Base-by-base conservation (phyloP, 2,888 invertebrate genomes). In the Acanthacorydalis orientalis region DNA sequence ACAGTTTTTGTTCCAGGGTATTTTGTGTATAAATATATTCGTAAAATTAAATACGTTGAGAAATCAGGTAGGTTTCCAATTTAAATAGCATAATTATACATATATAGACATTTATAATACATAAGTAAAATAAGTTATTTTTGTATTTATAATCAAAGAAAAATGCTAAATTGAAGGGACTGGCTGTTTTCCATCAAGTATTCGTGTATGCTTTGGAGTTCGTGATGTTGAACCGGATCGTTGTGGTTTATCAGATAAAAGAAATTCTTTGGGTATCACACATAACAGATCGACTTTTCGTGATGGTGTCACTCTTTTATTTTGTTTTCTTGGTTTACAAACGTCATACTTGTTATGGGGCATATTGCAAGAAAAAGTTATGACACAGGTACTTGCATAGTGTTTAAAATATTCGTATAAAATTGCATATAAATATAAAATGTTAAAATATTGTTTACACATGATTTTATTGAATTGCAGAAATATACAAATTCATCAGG, bases 321-420 rank as follows among this genome's bases (percentile, higher is more conserved):
- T 86, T 64, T 96, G 93, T 64, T 89, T 91, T 63, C 65, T 76
- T 9, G 95, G 96, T 0, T 73, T 97, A 9, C 91, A 93, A 77
- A 72, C 78, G 6, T 84, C 92, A 37, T 96, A 95, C 61, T 72
- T 96, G 31, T 85, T 90, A 49, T 97, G 96, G 96, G 97, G 97
- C 7, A 74, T 96, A 51, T 70, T 98, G 51, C 97, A 98, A 67
- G 98, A 98, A 68, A 90, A 95, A 69, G 90, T 98, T 49, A 97
- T 98, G 91, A 97, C 97, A 0, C 80, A 80, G 70, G 80, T 80
- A 57, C 23, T 9, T 15, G 23, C 6, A 23, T 23, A 6, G 12
- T 11, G 15, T 45, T 34, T 4, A 4, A 34, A 32, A 2, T 7
- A 43, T 34, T 43, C 44, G 6, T 38, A n/a, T 51, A 33, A 40